Evolutionary conservation across 2,888 invertebrate genomes (phyloP), one percentile per base, ranked within the genome.

Genomic region (Lamellibrachia satsuma): DNA sequence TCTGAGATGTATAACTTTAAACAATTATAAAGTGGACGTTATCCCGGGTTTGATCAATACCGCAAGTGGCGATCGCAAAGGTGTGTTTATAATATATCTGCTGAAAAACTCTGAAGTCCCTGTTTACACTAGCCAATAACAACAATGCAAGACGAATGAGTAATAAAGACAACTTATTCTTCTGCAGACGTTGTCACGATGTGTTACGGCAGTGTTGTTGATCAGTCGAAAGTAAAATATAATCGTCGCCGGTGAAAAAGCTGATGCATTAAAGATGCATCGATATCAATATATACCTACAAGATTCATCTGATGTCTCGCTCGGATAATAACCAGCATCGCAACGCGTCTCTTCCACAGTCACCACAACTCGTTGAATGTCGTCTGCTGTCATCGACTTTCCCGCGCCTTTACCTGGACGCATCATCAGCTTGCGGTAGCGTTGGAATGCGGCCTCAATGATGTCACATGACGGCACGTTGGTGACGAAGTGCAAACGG

Each of bases 361-460:
- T 11, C 39, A 93, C 60, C 75, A 75, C 75, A 75, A 75, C 15
- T 22, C 75, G 75, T 22, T 75, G 75, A 75, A 75, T 75, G 75
- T 75, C 75, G 75, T 75, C 75, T 75, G 75, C 22, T 75, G 75
- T 4, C 22, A n/a, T 75, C 22, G 75, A 75, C n/a, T 75, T 75
- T 75, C 75, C 75, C 75, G 75, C 75, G 75, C 22, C n/a, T 75
- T 75, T 75, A 22, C 75, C n/a, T 4, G 75, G 75, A 4, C 92
- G 92, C 9, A 93, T 93, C 91, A 95, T 92, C 39, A 94, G 92
- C 22, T 92, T 91, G 22, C 90, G 39, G 93, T 96, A 96, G 39
- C 96, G 94, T 51, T 94, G 90, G 52, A 95, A 92, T 8, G 95
- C 96, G 15, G 94, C 93, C n/a, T 94, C 94, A n/a, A 96, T 94